A percentile compares a stretch with the other conserved stretches of the same genome.
These are phyloP conservation scores for Manis javanica DNA, from an alignment of 2,797 vertebrate species.

Conservation along the genomic window DNA sequence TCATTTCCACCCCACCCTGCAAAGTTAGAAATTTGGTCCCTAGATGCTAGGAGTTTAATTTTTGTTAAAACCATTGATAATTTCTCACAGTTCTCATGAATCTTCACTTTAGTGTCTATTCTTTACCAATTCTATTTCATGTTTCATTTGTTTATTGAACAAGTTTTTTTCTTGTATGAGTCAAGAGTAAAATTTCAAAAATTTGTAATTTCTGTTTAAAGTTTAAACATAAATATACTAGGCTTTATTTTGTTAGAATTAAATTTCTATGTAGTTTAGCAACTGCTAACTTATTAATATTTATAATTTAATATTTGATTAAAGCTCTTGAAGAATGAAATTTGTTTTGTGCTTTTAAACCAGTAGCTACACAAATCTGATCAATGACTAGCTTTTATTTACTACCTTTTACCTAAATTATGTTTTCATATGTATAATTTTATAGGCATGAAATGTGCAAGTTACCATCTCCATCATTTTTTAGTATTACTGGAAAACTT, in stretches of 20 bases:
- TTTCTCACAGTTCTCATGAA: not conserved
- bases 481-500: not conserved
- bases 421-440: slow-evolving; percentile 8
- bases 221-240: slow-evolving; percentile 14
- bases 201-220: not conserved
- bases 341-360: slow-evolving; percentile 39
- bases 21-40: not conserved
- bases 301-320: slow-evolving; percentile 35
- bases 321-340: not conserved
- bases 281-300: slow-evolving; percentile 13
- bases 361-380: not conserved
- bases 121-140: slow-evolving; percentile 15
- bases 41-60: not conserved
- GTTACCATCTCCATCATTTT: not conserved
- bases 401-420: not conserved
- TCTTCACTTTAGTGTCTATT: not conserved
- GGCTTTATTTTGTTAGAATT: slow-evolving; percentile 13
- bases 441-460: not conserved
- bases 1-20: not conserved
- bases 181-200: slow-evolving; percentile 28
- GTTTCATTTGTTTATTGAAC: not conserved
- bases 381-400: not conserved
- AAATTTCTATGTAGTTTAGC: not conserved
- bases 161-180: not conserved
- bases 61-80: not conserved